A percentile compares a stretch with the other conserved stretches of the same genome.
phyloP scores from a whole-genome alignment of 2,113 vertebrate species.

The Corythornis madagascariensis region DNA sequence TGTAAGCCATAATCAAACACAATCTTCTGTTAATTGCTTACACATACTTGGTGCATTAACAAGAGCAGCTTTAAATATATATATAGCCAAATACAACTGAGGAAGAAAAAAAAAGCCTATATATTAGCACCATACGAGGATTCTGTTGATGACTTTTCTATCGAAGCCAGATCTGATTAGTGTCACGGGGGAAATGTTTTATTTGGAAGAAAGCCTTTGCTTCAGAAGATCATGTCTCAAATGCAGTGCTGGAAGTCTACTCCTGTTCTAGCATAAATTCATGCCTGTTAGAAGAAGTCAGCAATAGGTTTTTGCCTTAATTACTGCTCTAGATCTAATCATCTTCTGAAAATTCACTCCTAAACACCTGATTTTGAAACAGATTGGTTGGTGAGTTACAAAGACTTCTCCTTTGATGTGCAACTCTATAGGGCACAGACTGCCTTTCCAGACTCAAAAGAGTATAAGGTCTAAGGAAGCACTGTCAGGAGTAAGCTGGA shows the following conservation, averaged over 20 bases:
- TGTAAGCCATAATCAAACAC: constrained; percentile 20
- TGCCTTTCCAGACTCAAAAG: background rate
- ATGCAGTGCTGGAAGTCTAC: background rate
- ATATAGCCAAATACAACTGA: background rate
- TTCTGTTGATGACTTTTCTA: background rate
- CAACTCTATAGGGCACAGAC: background rate
- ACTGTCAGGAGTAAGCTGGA: background rate
- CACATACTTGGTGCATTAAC: constrained; percentile 24
- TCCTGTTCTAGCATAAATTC: background rate
- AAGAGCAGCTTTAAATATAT: background rate
- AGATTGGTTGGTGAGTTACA: background rate
- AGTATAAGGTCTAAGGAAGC: background rate
- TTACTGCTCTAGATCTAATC: background rate
- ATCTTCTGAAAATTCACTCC: background rate
- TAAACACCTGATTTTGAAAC: background rate
- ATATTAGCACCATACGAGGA: background rate
- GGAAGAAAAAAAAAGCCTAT: background rate
- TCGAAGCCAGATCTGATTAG: constrained; percentile 25
- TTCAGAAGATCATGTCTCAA: background rate
- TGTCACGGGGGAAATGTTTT: background rate
- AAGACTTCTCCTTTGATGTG: background rate
- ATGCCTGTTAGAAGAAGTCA: background rate
- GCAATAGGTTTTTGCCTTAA: background rate
- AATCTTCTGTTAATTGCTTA: constrained; percentile 47
- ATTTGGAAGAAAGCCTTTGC: constrained; percentile 13